Base-by-base conservation (phyloP, 1,140 invertebrate species). In the Lepidurus packardi region DNA sequence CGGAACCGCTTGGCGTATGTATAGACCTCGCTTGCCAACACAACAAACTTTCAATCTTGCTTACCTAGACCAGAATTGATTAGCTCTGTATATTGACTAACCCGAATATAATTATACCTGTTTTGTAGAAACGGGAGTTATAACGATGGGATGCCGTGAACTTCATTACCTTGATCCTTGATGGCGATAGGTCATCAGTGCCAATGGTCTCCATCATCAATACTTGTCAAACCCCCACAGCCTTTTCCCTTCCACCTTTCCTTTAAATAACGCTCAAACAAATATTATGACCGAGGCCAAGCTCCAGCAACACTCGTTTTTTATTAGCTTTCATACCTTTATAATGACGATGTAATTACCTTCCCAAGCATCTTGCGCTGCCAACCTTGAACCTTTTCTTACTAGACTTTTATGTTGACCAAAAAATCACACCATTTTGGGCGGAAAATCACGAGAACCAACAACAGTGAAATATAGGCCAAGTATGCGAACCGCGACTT, bases 101-200 rank as follows among this genome's bases (percentile, higher is more conserved):
- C 53, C 53, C 8, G 34, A 65, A 65, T 13, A 65, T 65, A 65
- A 65, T 65, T 9, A 65, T 65, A 65, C 53, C 53, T 65, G 53
- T 65, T 65, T 65, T 13, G 53, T 13, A n/a, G 53, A 4, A 4
- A 34, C 53, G 6, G 13, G 53, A 65, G 53, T 65, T 16, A 34
- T 8, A 47, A 47, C 53, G 53, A 65, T n/a, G 53, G 1, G 53
- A 65, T 16, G 53, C 21, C 53, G 53, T 65, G 53, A 65, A 65
- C 53, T 65, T 65, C 53, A 65, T 65, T 65, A 65, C 16, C 53
- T 65, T 65, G 53, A 65, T 65, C 16, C 53, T 65, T 65, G 53
- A 65, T 65, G 53, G 53, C 21, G 53, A 65, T 65, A 65, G 53
- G 53, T 65, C 53, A 65, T 65, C 53, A 65, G 53, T 65, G 53